Base-by-base conservation (phyloP, 1,140 invertebrate genomes). In the Trypoxylus dichotomus region DNA sequence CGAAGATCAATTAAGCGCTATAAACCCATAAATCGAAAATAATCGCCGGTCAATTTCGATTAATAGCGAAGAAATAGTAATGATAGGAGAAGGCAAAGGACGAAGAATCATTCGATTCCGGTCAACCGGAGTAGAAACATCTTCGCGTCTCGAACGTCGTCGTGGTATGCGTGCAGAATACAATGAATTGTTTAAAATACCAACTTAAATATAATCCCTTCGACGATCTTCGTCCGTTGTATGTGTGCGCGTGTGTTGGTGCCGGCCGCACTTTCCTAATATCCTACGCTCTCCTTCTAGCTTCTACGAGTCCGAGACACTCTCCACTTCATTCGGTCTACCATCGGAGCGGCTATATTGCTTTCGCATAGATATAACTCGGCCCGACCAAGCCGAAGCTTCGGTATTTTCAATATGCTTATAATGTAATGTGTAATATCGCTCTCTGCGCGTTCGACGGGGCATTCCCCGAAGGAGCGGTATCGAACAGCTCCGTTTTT, bases 181-280 rank as follows among this genome's bases (percentile, higher is more conserved):
- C 74, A 79, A 79, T 79, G 76, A 79, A 75, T 77, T 76, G 76
- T 77, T 77, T 79, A 79, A 79, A 79, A 77, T 68, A n/a, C 78
- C 68, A 11, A 77, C 37, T 78, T 32, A 71, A 32, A 63, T 63
- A 77, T 37, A 37, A 74, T 74, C 73, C 42, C 29, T 13, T 10
- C 73, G 29, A 74, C 73, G 21, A 21, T 32, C 71, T 10, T 13
- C 24, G 60, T 3, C 27, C 15, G 60, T 19, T 54, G 15, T 54
- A 5, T 54, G 47, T 54, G 47, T n/a, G n/a, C 19, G 47, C 19
- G 47, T 54, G 19, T 37, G 32, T 37, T 8, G 5, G 32, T 37
- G 10, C 32, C 19, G 47, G 15, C 47, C 19, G 7, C 47, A 6
- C 15, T 54, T 15, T 54, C 32, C 47, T 29, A 68, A 74, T 32